Base-by-base conservation (phyloP, 2,888 invertebrate genomes). In the Netelia virgata region DNA sequence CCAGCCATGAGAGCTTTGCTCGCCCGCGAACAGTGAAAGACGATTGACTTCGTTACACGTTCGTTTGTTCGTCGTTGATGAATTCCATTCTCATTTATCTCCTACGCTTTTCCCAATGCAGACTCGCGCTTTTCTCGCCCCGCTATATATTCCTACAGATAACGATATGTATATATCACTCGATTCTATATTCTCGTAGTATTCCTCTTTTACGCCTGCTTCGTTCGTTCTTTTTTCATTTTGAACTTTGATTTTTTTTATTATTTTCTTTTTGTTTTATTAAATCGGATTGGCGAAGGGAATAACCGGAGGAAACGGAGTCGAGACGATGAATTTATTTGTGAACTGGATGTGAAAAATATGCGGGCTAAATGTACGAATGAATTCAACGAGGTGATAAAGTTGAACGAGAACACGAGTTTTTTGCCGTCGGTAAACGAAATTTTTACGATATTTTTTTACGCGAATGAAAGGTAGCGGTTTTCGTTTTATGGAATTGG, bases 41-140 rank as follows among this genome's bases (percentile, higher is more conserved):
- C 83, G 75, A 84, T 86, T 84, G 84, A 85, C 85, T 87, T 86
- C 85, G 84, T 87, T 86, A 84, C 80, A 80, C 82, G 85, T 85
- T 86, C 83, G 85, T 86, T 86, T 85, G 80, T 82, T 77, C 83
- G 73, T 36, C 75, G 77, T 59, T 84, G 82, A 85, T 87, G 77
- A 85, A 86, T 84, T 85, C 78, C 73, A 84, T 83, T 85, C 79
- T 74, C 84, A 74, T 70, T 78, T 55, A 82, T 82, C 36, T 50
- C 28, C 69, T 41, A 28, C 16, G 23, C 69, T 28, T 64, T 69
- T 23, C n/a, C 23, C 50, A 28, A 16, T 55, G 18, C 41, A 18
- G 14, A 59, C 57, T 47, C 3, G 28, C 28, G 28, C 28, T 28
- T 28, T 28, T 47, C 16, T 55, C 18, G 1, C 16, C 55, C 18